Conservation (phyloP, 64 coral and sea anemone genomes). For the Orbicella faveolata region DNA sequence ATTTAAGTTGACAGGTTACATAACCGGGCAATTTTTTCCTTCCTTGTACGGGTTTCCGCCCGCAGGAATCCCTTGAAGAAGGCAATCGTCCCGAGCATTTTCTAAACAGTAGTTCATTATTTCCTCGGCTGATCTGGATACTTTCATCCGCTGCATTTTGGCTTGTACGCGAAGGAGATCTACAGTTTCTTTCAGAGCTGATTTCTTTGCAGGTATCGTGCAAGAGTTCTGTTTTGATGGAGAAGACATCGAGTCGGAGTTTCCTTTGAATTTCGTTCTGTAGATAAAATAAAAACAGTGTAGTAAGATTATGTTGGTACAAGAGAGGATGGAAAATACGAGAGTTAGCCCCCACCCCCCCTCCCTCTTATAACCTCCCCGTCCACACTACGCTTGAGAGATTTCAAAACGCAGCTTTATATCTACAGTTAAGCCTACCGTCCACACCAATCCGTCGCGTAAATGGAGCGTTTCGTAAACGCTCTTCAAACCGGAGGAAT, state of each 20-base stretch:
- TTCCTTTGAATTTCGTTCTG: neutral
- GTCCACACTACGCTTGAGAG: no score
- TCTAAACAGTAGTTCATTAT: constrained; percentile 76
- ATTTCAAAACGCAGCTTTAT: no score
- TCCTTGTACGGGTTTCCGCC: constrained; percentile 81
- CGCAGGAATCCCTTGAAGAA: constrained; percentile 67
- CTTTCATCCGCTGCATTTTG: constrained; percentile 69
- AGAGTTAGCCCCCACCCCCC: no score
- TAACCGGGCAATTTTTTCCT: constrained; percentile 69
- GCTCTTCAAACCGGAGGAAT: no score
- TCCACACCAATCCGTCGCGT: no score
- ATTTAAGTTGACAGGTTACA: constrained; percentile 33
- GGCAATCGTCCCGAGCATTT: constrained; percentile 76
- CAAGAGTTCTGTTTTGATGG: constrained; percentile 27
- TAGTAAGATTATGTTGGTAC: neutral
- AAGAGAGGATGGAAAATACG: no score
- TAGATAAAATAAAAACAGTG: neutral
- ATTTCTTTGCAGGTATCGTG: constrained; percentile 38
- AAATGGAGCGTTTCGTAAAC: no score
- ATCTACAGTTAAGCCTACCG: no score
- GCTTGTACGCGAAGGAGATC: constrained; percentile 63
- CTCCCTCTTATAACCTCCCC: no score
- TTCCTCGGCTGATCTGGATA: constrained; percentile 62
- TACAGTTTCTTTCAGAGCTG: constrained; percentile 63
- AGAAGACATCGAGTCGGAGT: constrained; percentile 12